Base-by-base conservation (phyloP, 2,113 vertebrate genomes). In the Bubalus kerabau region DNA sequence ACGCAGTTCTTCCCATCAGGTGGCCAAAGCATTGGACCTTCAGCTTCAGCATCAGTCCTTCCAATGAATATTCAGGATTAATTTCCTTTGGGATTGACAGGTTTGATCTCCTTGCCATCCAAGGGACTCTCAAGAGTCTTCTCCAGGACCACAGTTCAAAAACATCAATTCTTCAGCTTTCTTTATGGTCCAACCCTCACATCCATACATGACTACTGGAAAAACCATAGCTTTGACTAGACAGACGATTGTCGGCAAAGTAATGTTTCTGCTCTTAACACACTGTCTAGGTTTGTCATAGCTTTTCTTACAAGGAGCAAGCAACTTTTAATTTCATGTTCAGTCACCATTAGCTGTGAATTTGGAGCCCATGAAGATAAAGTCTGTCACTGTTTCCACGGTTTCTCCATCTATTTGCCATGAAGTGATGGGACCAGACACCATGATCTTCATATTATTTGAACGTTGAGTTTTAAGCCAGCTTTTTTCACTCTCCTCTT, bases 181-280 rank as follows among this genome's bases (percentile, higher is more conserved):
- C 64, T 71, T 71, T 71, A 23, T 40, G 9, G n/a, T 71, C n/a
- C 67, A 71, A 2, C 67, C n/a, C 67, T 71, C 67, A 40, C n/a
- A 71, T 71, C 67, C 67, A 40, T 36, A 71, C 67, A 36, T 23
- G n/a, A 71, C 67, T 71, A 71, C 67, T 71, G n/a, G 19, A 36
- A 36, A 67, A 71, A 36, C 64, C 2, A 0, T 23, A 36, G n/a
- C n/a, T 71, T 71, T 36, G n/a, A 71, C 64, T 71, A 67, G 17
- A 23, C 0, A 9, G 19, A 71, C 1, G 4, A 36, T 36, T 71
- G 19, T 36, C 0, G 0, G 19, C n/a, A 71, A 71, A 71, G 2
- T 71, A 36, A 71, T 36, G n/a, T 71, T 9, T 71, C 64, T 36
- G n/a, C 19, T 36, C 64, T 21, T 71, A 71, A 71, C 1, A 71